phyloP scores from a whole-genome alignment of 2,797 vertebrate genomes.

The Lepus oiostolus region DNA sequence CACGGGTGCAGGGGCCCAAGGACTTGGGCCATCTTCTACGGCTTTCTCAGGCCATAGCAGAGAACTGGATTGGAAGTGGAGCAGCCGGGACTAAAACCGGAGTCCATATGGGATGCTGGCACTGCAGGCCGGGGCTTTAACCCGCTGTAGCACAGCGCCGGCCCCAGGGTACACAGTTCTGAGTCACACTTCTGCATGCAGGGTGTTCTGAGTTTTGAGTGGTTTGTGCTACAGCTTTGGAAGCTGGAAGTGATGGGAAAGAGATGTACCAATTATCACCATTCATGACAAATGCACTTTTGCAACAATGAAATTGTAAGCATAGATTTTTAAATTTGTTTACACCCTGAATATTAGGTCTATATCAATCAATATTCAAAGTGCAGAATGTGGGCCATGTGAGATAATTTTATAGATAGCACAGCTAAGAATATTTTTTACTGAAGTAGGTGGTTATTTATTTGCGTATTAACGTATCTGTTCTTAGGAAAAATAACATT shows the following conservation, averaged over 20 bases:
- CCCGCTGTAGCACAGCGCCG: background rate
- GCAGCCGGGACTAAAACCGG: too few species aligned
- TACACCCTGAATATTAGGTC: background rate
- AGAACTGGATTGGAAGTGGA: too few species aligned
- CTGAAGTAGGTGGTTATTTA: background rate
- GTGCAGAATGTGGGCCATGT: background rate
- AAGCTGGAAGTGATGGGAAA: background rate
- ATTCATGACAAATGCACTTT: background rate
- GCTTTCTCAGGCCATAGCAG: too few species aligned
- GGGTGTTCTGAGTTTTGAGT: background rate
- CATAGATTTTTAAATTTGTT: background rate
- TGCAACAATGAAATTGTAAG: constrained; percentile 25
- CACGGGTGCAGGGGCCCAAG: too few species aligned
- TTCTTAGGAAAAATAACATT: constrained; percentile 19
- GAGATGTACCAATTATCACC: background rate
- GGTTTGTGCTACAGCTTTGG: background rate
- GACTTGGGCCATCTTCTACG: too few species aligned
- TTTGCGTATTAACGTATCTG: background rate
- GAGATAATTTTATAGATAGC: background rate
- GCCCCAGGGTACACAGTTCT: background rate
- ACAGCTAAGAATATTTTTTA: constrained; percentile 11
- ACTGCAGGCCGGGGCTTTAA: too few species aligned
- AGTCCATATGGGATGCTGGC: too few species aligned
- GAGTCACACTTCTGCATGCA: background rate
- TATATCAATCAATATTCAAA: constrained; percentile 1